Base-by-base conservation (phyloP, 2,888 invertebrate genomes). In the Drosophila gaucha region DNA sequence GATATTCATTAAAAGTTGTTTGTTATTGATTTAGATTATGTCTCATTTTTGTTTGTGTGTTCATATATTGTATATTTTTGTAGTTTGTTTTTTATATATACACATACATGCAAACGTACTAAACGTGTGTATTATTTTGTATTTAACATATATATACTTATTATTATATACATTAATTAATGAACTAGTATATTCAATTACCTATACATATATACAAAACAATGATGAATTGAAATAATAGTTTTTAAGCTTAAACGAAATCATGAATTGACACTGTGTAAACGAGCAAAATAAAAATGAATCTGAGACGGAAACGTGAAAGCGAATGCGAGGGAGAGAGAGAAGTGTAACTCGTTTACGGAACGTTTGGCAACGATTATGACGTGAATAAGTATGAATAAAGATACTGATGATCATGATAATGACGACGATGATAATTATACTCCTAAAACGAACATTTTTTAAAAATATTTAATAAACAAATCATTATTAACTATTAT, bases 401-500 rank as follows among this genome's bases (percentile, higher is more conserved):
- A 68, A 43, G 35, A 65, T 43, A 22, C 52, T 62, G 51, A 78
- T 58, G 52, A 68, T 50, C 62, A 86, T 70, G 6, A 39, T n/a
- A 20, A 38, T n/a, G 38, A 41, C 24, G 41, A 41, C 16, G 74
- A 86, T 83, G 83, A 86, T 84, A 80, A 69, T 65, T 82, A 78
- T 82, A 82, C 78, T 87, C 85, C 82, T 87, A 79, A 87, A 87
- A 72, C 43, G 72, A 74, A 84, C 55, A 86, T 88, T 88, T 88
- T 88, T 84, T 83, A 83, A 86, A 88, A 78, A 85, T 87, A 82
- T 87, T 82, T 86, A 87, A 85, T 78, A 84, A 82, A 87, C 67
- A 80, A 80, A 88, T 86, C 85, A 86, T 85, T 85, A 85, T 86
- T 88, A 86, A 79, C 75, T 83, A 88, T 80, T 80, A 84, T 79